Evolutionary conservation across 1,140 invertebrate genomes (phyloP).

Genomic region (Himalopsyche phryganea): DNA sequence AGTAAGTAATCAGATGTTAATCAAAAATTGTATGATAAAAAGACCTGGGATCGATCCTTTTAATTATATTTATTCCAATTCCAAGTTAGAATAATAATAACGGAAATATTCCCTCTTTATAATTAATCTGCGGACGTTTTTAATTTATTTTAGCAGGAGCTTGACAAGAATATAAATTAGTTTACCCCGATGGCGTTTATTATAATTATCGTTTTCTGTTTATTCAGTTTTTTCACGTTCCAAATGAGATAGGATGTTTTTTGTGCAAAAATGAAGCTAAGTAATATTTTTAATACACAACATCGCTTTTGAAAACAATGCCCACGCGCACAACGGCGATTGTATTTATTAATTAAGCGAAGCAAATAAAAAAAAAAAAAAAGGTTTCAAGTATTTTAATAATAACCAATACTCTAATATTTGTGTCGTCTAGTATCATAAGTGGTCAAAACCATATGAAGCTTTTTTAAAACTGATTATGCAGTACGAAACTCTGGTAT

Average conservation of each 20-base stretch:
- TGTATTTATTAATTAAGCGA: too few relatives aligned
- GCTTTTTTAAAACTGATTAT: too few relatives aligned
- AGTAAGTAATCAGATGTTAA: too few relatives aligned
- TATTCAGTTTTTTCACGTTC: constrained; percentile 4
- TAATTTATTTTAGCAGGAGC: constrained; percentile 21
- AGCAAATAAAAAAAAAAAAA: too few relatives aligned
- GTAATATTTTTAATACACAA: constrained; percentile 7
- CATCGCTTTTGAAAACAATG: too few relatives aligned
- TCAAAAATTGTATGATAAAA: too few relatives aligned
- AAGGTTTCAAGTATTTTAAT: too few relatives aligned
- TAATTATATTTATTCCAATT: neutral
- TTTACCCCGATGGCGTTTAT: constrained; percentile 14
- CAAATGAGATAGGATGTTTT: constrained; percentile 5
- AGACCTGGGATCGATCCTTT: neutral
- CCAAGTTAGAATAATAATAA: neutral
- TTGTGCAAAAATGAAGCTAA: neutral
- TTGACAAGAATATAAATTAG: constrained; percentile 24
- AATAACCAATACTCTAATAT: too few relatives aligned
- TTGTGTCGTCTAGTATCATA: too few relatives aligned
- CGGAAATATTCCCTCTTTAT: constrained; percentile 5
- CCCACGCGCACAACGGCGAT: too few relatives aligned
- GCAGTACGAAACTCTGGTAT: too few relatives aligned
- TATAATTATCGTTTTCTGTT: constrained; percentile 23
- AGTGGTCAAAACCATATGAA: too few relatives aligned
- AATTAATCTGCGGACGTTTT: constrained; percentile 25